Conservation (phyloP, 1,140 invertebrate species). For the Antheraea mylitta region DNA sequence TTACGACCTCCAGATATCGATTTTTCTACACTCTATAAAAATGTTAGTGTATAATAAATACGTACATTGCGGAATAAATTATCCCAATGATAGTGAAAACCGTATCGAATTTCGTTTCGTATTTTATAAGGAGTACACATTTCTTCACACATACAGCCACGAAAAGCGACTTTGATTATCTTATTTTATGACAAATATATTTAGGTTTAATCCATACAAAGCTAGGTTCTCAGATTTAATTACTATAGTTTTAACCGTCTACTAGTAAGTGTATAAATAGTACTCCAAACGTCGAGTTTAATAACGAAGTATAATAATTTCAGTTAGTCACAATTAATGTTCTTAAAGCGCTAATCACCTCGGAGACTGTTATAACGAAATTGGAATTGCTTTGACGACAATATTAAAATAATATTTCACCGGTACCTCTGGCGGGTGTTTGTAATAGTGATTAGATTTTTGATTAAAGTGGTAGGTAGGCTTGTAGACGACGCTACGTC, state of each 20-base stretch:
- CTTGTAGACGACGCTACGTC: too few relatives aligned
- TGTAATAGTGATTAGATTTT: neutral
- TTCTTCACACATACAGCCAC: too few relatives aligned
- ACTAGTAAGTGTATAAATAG: neutral
- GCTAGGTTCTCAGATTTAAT: neutral
- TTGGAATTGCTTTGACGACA: constrained; percentile 2
- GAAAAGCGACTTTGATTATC: too few relatives aligned
- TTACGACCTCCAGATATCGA: too few relatives aligned
- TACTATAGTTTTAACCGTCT: neutral
- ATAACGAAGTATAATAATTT: neutral
- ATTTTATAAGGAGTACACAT: too few relatives aligned
- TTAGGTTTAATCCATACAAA: too few relatives aligned
- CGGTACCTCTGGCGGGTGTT: neutral
- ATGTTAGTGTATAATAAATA: too few relatives aligned
- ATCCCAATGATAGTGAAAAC: too few relatives aligned
- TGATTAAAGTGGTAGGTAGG: neutral
- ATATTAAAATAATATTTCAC: constrained; percentile 4
- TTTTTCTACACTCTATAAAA: too few relatives aligned
- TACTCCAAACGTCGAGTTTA: neutral
- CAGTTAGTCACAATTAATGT: neutral
- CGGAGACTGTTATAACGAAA: neutral
- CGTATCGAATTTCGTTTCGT: too few relatives aligned
- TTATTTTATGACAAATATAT: too few relatives aligned
- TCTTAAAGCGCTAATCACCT: neutral
- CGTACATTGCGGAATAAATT: too few relatives aligned